Evolutionary conservation across 2,113 vertebrate genomes (phyloP).

Genomic region (Vidua macroura): DNA sequence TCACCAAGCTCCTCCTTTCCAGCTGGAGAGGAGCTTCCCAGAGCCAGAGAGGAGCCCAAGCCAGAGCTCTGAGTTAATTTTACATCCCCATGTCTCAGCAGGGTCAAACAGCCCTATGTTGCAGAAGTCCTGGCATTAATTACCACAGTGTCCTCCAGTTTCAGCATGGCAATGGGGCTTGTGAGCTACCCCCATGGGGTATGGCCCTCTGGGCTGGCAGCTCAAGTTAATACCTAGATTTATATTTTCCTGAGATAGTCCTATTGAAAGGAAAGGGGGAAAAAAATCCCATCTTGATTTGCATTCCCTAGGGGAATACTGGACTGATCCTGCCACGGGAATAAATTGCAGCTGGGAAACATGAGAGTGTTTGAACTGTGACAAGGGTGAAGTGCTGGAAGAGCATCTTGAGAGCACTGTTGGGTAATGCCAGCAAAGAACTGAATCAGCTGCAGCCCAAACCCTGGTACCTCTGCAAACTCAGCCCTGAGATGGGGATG

Average conservation of each 20-base stretch:
- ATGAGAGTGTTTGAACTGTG: not conserved
- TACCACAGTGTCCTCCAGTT: not conserved
- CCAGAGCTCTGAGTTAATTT: not conserved
- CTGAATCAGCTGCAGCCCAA: not conserved
- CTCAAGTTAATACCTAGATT: slow-evolving; percentile 6
- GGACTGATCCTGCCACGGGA: not conserved
- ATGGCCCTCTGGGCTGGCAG: not conserved
- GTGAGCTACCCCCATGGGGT: not conserved
- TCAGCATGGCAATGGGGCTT: not conserved
- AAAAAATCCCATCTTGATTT: not conserved
- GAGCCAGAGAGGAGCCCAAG: not conserved
- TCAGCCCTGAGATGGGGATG: not conserved
- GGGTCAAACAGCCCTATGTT: not conserved
- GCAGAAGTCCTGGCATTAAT: not conserved
- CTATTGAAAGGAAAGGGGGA: not conserved
- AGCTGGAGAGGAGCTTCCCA: not conserved
- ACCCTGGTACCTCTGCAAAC: not conserved
- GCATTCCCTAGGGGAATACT: not conserved
- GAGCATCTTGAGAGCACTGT: fast-evolving
- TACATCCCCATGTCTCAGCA: not conserved
- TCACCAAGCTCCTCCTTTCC: not conserved
- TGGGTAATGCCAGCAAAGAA: not conserved
- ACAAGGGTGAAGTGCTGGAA: not conserved
- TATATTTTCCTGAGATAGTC: not conserved
- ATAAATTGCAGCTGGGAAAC: not conserved